These are phyloP conservation scores for Shinisaurus crocodilurus DNA, from an alignment of 2,113 vertebrate genomes.

Conservation along the genomic window DNA sequence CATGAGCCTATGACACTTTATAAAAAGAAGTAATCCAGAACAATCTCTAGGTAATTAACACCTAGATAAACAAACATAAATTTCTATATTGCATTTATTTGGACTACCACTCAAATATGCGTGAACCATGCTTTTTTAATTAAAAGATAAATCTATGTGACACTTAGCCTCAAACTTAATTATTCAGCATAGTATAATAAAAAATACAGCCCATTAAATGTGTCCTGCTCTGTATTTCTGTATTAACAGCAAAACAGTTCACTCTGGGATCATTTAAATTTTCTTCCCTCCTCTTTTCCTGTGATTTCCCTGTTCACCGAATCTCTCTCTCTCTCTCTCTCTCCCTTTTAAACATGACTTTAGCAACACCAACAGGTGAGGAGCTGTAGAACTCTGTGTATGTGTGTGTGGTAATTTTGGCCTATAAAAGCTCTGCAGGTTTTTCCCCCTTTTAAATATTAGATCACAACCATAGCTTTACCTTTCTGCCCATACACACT, in stretches of 20 bases:
- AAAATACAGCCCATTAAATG: slow-evolving; percentile 99
- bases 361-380: slow-evolving; percentile 79
- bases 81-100: slow-evolving; percentile 99
- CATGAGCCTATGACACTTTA: slow-evolving; percentile 90
- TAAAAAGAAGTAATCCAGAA: slow-evolving; percentile 94
- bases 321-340: slow-evolving; percentile 31
- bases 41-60: slow-evolving; percentile 99
- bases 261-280: slow-evolving; percentile 97
- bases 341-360: slow-evolving; percentile 49
- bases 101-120: slow-evolving; percentile 99
- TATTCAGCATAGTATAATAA: slow-evolving; percentile 99
- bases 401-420: slow-evolving; percentile 12
- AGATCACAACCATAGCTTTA: slow-evolving; percentile 33
- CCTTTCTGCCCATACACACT: neutral
- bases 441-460: slow-evolving; percentile 40
- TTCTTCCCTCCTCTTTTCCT: slow-evolving; percentile 79
- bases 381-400: slow-evolving; percentile 57
- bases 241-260: slow-evolving; percentile 99
- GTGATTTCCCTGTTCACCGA: slow-evolving; percentile 70
- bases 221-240: slow-evolving; percentile 99
- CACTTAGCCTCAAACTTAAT: slow-evolving; percentile 99
- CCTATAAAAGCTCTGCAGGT: slow-evolving; percentile 34
- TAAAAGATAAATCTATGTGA: slow-evolving; percentile 99
- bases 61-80: slow-evolving; percentile 99
- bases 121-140: slow-evolving; percentile 99